Conservation (phyloP, 2,888 invertebrate genomes). For the Tiphia femorata region DNA sequence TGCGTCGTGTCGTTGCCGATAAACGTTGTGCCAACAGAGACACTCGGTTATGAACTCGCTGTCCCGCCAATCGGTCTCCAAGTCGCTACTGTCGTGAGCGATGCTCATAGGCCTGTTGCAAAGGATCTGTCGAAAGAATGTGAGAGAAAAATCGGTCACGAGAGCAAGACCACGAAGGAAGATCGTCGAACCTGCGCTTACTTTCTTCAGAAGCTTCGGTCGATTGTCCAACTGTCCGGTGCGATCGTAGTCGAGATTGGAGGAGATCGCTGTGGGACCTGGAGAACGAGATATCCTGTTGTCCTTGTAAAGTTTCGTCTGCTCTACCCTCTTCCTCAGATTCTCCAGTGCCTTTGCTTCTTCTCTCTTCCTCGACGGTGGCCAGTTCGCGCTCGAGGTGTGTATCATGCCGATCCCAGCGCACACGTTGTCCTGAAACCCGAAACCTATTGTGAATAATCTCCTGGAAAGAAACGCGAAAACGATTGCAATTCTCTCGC, state of each 20-base stretch:
- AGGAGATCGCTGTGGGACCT: conserved; percentile 56
- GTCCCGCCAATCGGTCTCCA: conserved; percentile 82
- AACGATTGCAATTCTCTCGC: too few species aligned
- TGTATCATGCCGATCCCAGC: conserved; percentile 59
- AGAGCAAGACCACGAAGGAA: not conserved
- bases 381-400: conserved; percentile 69
- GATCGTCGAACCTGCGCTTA: conserved; percentile 43
- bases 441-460: too few species aligned
- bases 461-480: too few species aligned
- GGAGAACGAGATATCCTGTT: conserved; percentile 68
- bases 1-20: conserved; percentile 81
- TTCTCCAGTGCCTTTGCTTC: conserved; percentile 80
- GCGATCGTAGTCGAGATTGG: conserved; percentile 50
- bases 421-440: conserved; percentile 33
- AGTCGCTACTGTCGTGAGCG: conserved; percentile 79
- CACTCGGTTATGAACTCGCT: conserved; percentile 86
- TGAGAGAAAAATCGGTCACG: not conserved
- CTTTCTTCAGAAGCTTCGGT: conserved; percentile 74
- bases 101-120: conserved; percentile 78
- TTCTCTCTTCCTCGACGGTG: conserved; percentile 77
- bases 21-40: conserved; percentile 87
- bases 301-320: conserved; percentile 72
- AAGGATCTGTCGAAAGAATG: conserved; percentile 72
- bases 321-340: conserved; percentile 76
- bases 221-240: conserved; percentile 75